Base-by-base conservation (phyloP, 2,888 invertebrate species). In the Augiades crinisus region DNA sequence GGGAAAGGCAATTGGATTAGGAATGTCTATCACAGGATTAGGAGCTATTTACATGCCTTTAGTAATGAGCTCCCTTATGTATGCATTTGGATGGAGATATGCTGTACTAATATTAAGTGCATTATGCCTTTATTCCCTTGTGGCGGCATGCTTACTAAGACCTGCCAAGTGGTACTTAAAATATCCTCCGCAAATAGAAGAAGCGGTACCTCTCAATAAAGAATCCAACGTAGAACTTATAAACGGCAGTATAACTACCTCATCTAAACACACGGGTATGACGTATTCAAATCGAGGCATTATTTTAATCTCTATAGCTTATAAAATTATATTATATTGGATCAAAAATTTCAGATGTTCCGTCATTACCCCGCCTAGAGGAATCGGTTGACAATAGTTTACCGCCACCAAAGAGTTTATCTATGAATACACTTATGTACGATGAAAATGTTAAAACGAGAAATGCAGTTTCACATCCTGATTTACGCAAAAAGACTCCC, bases 41-140 rank as follows among this genome's bases (percentile, higher is more conserved):
- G 94, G 94, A 0, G 90, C 93, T n/a, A 92, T 94, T 56, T 64
- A 91, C 41, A 91, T 93, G 90, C 94, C 94, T 0, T 83, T 92
- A 54, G 60, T 93, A 5, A 91, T 92, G 70, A 91, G 91, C 51
- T 65, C 79, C 2, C 82, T 93, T 2, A 83, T 94, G 65, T 74
- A 83, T 24, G 67, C 78, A 0, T 93, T 92, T 58, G 92, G 91
- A 5, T 88, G 90, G 68, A 83, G 92, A 77, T 92, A 92, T 34
- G 91, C 93, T 0, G 91, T 92, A 53, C 72, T 94, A 27, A 91
- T 93, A 53, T 75, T 94, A 45, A 91, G 92, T 40, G 93, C 90
- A 2, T 76, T 93, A 40, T 90, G 92, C 51, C 79, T 93, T 0
- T 92, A 94, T 72, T 91, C 92, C 0, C 69, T 93, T 3, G 72